Evolutionary conservation across 2,797 vertebrate species (phyloP).

Genomic region (Gephyroberyx darwinii): DNA sequence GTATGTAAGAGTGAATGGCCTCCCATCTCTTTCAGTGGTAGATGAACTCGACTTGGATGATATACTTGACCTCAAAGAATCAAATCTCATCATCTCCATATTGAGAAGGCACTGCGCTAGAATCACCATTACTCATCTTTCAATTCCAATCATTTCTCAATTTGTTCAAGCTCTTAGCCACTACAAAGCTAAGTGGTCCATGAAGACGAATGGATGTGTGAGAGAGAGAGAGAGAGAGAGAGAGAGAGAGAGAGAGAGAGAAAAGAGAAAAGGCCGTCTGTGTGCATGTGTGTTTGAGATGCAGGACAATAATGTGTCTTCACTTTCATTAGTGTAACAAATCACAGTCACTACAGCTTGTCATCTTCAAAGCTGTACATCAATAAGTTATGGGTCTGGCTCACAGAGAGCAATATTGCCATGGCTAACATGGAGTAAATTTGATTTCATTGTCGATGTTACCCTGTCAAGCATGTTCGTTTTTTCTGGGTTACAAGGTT

Average conservation of each 20-base stretch:
- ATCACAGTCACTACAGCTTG: constrained; percentile 78
- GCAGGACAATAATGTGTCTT: constrained; percentile 74
- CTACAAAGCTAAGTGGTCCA: constrained; percentile 79
- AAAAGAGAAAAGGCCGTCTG: constrained; percentile 42
- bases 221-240: constrained; percentile 14
- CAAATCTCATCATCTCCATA: constrained; percentile 82
- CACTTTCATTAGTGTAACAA: constrained; percentile 81
- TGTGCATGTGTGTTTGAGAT: constrained; percentile 59
- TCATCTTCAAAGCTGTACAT: constrained; percentile 77
- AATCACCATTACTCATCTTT: constrained; percentile 83
- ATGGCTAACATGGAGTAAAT: constrained; percentile 73
- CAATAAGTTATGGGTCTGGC: constrained; percentile 68
- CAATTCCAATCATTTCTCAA: constrained; percentile 83
- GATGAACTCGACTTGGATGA: constrained; percentile 66
- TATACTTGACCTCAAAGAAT: constrained; percentile 82
- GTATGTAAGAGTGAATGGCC: constrained; percentile 39
- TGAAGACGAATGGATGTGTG: constrained; percentile 66
- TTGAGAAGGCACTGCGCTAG: constrained; percentile 73
- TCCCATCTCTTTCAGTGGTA: constrained; percentile 60
- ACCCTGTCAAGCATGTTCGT: constrained; percentile 63
- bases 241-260: constrained; percentile 16
- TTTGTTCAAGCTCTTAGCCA: constrained; percentile 80
- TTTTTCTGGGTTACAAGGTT: constrained; percentile 66
- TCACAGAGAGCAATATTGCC: constrained; percentile 73
- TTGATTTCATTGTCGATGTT: constrained; percentile 74